These are phyloP conservation scores for Tachysurus fulvidraco DNA, from an alignment of 2,113 vertebrate genomes.

Conservation along the genomic window DNA sequence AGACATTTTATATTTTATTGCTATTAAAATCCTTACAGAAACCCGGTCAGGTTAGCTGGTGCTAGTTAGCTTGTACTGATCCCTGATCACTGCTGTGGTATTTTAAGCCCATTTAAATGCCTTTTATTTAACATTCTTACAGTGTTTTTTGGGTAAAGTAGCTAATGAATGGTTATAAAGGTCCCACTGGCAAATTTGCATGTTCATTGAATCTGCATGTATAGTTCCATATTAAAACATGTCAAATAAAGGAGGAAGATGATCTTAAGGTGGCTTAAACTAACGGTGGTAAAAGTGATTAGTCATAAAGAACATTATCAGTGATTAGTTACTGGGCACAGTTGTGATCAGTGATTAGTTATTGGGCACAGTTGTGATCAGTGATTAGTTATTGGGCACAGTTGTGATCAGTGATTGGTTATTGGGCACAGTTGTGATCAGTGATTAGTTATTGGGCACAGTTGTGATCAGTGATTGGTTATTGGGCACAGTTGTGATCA, in stretches of 20 bases:
- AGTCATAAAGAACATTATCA: background rate
- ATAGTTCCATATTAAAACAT: background rate
- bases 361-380: background rate
- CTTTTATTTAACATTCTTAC: background rate
- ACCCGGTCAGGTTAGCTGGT: background rate
- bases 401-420: background rate
- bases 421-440: background rate
- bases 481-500: too few relatives aligned
- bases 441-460: background rate
- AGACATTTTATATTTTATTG: background rate
- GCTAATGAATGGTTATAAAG: background rate
- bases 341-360: background rate
- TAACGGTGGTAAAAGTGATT: background rate
- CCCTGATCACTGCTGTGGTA: background rate
- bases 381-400: background rate
- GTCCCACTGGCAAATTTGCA: background rate
- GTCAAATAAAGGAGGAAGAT: background rate
- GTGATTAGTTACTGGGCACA: background rate
- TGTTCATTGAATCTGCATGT: background rate
- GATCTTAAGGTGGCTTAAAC: too few relatives aligned
- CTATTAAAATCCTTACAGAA: background rate
- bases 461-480: background rate
- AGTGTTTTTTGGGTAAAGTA: background rate
- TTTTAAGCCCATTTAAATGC: background rate
- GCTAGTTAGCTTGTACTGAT: background rate